These are phyloP conservation scores for Xenopus borealis DNA, from an alignment of 2,113 vertebrate species.

Conservation along the genomic window DNA sequence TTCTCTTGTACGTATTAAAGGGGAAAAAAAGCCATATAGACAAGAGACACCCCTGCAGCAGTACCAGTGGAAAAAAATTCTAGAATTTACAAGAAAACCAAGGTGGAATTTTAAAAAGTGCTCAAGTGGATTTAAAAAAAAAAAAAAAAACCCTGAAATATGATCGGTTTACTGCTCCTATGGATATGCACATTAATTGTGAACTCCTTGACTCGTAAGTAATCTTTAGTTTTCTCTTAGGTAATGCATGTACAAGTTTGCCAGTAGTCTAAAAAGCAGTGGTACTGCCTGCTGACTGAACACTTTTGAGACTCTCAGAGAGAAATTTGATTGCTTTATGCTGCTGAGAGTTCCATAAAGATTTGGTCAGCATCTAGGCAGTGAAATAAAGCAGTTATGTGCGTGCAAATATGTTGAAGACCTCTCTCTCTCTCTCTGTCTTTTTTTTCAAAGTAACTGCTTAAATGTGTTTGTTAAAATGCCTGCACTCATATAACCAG, in stretches of 20 bases:
- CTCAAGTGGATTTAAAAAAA: slow-evolving; percentile 44
- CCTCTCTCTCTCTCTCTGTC: neutral
- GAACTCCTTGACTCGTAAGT: slow-evolving; percentile 44
- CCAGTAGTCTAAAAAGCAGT: neutral
- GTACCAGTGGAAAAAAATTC: slow-evolving; percentile 14
- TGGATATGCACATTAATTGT: slow-evolving; percentile 43
- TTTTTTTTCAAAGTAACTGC: neutral
- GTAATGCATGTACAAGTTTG: slow-evolving; percentile 18
- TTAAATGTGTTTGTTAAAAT: neutral
- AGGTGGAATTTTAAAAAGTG: slow-evolving; percentile 40
- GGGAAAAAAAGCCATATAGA: slow-evolving; percentile 19
- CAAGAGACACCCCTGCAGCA: slow-evolving; percentile 15
- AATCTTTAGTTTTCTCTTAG: slow-evolving; percentile 28
- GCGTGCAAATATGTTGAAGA: neutral
- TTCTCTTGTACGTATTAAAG: slow-evolving; percentile 17
- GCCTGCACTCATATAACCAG: neutral
- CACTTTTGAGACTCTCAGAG: neutral
- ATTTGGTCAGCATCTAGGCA: neutral
- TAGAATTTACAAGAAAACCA: slow-evolving; percentile 34
- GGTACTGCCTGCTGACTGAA: neutral
- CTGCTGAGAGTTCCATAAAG: neutral
- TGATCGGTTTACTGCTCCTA: slow-evolving; percentile 37
- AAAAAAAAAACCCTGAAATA: slow-evolving; percentile 43
- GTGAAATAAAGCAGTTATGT: neutral
- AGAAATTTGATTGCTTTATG: neutral